Evolutionary conservation across 2,888 invertebrate genomes (phyloP).

Genomic region (Sipunculus nudus): DNA sequence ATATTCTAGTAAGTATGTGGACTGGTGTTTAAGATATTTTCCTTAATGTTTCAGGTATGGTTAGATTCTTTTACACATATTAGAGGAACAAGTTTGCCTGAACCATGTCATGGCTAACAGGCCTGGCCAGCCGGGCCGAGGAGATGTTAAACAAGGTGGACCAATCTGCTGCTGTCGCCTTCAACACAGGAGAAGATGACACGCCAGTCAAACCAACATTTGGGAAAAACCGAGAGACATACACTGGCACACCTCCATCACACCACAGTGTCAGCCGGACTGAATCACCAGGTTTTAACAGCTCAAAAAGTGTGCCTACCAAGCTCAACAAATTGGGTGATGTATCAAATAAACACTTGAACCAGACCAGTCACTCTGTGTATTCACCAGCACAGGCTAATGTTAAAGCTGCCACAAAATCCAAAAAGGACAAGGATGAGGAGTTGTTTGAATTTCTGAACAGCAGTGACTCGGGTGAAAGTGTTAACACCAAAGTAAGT

Average conservation of each 20-base stretch:
- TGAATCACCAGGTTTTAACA: no score
- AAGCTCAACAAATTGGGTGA: conserved; percentile 33
- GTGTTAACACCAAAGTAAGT: background rate
- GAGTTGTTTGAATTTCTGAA: conserved; percentile 68
- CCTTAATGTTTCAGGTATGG: no score
- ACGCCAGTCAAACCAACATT: background rate
- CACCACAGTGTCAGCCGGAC: no score
- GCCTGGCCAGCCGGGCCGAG: conserved; percentile 79
- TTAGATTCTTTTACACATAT: no score
- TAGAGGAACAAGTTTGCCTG: no score
- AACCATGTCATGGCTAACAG: conserved; percentile 79
- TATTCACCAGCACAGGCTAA: conserved; percentile 26
- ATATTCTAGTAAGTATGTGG: no score
- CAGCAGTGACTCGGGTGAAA: conserved; percentile 51
- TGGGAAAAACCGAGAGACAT: background rate
- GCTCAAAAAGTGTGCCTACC: conserved; percentile 50
- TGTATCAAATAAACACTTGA: conserved; percentile 28
- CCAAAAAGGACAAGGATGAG: conserved; percentile 62
- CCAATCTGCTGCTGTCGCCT: conserved; percentile 77
- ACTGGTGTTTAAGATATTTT: no score
- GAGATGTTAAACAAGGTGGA: conserved; percentile 79
- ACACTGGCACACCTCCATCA: no score
- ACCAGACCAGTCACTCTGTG: conserved; percentile 30
- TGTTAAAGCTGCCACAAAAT: conserved; percentile 2
- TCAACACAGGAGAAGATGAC: conserved; percentile 41